Evolutionary conservation across 1,140 invertebrate genomes (phyloP), one percentile per base, ranked within the genome.

Genomic region (Eumeta japonica): DNA sequence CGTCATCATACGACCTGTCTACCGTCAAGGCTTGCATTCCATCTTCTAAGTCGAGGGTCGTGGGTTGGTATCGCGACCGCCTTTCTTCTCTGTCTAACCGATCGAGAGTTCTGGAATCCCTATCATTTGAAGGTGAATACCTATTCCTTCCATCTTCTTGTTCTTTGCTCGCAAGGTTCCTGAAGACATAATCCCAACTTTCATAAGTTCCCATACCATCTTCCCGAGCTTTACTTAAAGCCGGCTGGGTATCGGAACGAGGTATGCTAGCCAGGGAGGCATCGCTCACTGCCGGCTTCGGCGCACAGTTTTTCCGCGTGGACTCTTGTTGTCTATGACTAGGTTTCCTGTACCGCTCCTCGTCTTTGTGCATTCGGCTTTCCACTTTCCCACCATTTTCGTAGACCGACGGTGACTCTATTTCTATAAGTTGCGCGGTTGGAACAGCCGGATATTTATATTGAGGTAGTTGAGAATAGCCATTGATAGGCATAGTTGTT

Each of bases 141-240:
- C 85, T 61, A 61, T 84, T 82, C 7, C 81, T 79, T 11, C 79
- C 62, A 33, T 85, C 83, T 2, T 79, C 82, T 46, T 89, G 86
- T 1, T 86, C 83, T 45, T 84, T 81, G 46, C 79, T 86, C 40
- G 88, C 84, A 2, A 89, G 64, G 62, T 87, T 87, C 44, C 82
- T 78, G 52, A 85, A 89, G 0, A 90, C 88, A 55, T 87, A 89
- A 54, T 87, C 85, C 87, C 87, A 89, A 31, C 80, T 81, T 40
- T 86, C 85, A 39, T 82, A 83, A 1, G 80, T 81, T 2, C 81
- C 81, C 46, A 81, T 79, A 2, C 80, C 81, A 38, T 83, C 81
- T 41, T 77, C 75, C 20, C 57, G 73, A 2, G 64, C 77, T 62
- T 62, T 81, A 47, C 68, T 73, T 16, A 76, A 46, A 0, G 63